Evolutionary conservation across 2,888 invertebrate species (phyloP).

Genomic region (Agonum fuliginosum): DNA sequence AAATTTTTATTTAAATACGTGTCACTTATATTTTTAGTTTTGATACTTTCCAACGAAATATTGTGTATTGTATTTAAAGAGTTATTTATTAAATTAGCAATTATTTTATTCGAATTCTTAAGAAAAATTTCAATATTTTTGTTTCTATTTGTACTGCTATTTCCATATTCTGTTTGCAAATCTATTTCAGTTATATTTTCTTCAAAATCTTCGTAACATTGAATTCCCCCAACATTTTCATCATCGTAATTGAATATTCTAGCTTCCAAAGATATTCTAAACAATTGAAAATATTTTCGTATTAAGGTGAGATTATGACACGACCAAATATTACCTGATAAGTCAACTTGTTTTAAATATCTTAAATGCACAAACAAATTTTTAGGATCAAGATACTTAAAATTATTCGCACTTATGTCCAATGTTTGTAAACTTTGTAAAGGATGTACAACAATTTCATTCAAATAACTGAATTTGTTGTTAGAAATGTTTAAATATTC

Average conservation of each 20-base stretch:
- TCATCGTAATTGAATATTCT: neutral
- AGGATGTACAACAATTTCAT: conserved; percentile 4
- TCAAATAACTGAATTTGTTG: neutral
- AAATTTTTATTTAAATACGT: too few relatives aligned
- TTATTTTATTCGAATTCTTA: too few relatives aligned
- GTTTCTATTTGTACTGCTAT: too few relatives aligned
- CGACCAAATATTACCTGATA: neutral
- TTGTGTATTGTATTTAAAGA: too few relatives aligned
- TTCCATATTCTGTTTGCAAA: too few relatives aligned
- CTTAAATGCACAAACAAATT: neutral
- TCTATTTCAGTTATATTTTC: neutral
- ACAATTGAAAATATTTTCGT: neutral
- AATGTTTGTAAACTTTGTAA: neutral
- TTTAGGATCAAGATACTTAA: neutral
- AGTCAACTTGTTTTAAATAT: neutral
- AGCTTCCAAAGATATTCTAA: neutral
- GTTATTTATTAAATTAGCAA: too few relatives aligned
- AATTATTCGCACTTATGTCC: conserved; percentile 1
- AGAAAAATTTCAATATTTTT: too few relatives aligned
- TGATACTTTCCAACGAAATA: too few relatives aligned
- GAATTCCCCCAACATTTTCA: neutral
- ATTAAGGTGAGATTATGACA: neutral
- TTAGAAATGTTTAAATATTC: conserved; percentile 14
- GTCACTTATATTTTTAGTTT: too few relatives aligned
- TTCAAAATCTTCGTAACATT: neutral